phyloP scores from a whole-genome alignment of 2,888 invertebrate species.

The Cerastis rubricosa region DNA sequence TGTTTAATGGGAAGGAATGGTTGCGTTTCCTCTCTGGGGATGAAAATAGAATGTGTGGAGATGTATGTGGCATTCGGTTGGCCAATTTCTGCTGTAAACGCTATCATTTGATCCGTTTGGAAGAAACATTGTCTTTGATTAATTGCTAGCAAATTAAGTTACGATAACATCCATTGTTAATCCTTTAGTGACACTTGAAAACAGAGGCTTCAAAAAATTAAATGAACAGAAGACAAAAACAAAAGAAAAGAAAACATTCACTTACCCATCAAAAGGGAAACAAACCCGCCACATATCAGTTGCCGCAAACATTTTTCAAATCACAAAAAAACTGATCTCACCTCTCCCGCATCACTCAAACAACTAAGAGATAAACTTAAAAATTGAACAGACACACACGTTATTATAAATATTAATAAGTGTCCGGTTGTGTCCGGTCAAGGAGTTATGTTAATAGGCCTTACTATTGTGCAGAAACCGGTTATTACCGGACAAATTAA shows the following conservation, averaged over 20 bases:
- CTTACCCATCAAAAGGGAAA: slow-evolving; percentile 36
- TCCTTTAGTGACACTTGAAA: neutral
- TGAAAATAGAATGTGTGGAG: slow-evolving; percentile 5
- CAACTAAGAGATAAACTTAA: slow-evolving; percentile 76
- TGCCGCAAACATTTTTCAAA: slow-evolving; percentile 39
- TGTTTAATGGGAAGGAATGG: slow-evolving; percentile 42
- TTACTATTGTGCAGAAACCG: slow-evolving; percentile 85
- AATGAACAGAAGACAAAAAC: neutral
- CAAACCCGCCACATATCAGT: neutral
- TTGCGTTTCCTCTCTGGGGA: slow-evolving; percentile 19
- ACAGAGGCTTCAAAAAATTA: neutral
- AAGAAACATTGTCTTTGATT: neutral
- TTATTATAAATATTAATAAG: slow-evolving; percentile 88
- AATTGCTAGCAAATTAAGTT: neutral
- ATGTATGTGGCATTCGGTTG: neutral
- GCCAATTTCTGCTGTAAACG: neutral
- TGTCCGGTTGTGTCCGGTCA: slow-evolving; percentile 85
- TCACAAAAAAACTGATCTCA: slow-evolving; percentile 56
- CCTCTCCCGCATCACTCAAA: slow-evolving; percentile 74
- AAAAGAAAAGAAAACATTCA: neutral
- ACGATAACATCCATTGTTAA: neutral
- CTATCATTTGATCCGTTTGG: slow-evolving; percentile 9
- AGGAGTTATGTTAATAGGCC: slow-evolving; percentile 89
- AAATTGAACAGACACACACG: slow-evolving; percentile 68
- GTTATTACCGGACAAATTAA: slow-evolving; percentile 86